Conservation (phyloP, 2,797 vertebrate genomes). For the Argentina silus region DNA sequence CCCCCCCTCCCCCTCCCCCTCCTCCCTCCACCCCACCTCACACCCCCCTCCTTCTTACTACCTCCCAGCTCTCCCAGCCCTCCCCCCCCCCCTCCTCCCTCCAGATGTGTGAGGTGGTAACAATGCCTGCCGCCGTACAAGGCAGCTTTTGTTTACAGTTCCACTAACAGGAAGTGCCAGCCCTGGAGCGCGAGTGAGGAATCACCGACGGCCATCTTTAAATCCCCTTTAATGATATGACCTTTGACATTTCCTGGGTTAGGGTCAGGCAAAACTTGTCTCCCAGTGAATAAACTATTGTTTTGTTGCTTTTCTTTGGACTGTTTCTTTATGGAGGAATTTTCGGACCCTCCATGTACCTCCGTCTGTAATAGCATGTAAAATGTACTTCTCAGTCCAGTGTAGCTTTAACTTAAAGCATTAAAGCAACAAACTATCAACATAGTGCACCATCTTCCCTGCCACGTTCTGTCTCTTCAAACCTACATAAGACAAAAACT, state of each 20-base stretch:
- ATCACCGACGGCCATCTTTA: constrained; percentile 59
- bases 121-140: constrained; percentile 67
- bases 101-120: constrained; percentile 62
- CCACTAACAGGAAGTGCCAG: constrained; percentile 66
- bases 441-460: constrained; percentile 15
- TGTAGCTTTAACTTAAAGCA: no score
- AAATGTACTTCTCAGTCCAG: no score
- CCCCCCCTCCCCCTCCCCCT: background rate
- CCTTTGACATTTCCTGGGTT: constrained; percentile 67
- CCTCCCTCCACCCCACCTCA: constrained; percentile 6
- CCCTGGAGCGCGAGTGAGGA: constrained; percentile 59
- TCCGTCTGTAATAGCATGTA: background rate
- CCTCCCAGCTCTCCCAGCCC: background rate
- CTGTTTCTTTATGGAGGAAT: constrained; percentile 3
- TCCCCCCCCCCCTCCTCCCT: constrained; percentile 12
- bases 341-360: background rate
- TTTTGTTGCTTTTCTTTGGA: constrained; percentile 18
- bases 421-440: no score
- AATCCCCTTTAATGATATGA: constrained; percentile 66
- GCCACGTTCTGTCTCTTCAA: constrained; percentile 49
- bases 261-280: constrained; percentile 76
- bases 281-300: constrained; percentile 70
- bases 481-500: constrained; percentile 46
- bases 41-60: constrained; percentile 7
- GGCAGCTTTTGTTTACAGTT: constrained; percentile 71